phyloP scores from a whole-genome alignment of 1,140 invertebrate species.

The Fopius arisanus region DNA sequence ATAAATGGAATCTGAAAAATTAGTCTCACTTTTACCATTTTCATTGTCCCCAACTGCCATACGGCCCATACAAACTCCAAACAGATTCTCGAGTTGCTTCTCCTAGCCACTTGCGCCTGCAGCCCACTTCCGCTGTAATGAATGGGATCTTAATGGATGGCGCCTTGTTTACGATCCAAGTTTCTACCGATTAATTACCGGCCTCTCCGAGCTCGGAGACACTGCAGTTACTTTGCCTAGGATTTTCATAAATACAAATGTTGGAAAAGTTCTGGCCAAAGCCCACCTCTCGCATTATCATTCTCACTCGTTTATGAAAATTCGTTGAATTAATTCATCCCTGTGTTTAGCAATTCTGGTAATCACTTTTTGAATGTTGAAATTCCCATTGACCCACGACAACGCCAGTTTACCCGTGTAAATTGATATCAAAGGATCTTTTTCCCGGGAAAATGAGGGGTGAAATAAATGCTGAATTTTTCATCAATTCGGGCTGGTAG shows the following conservation, averaged over 20 bases:
- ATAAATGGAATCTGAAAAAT: not conserved
- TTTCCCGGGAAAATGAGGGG: not conserved
- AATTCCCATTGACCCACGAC: not conserved
- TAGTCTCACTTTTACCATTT: not conserved
- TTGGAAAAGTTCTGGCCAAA: not conserved
- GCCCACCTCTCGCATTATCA: not conserved
- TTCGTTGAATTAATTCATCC: not conserved
- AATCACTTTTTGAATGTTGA: not conserved
- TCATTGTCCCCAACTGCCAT: constrained; percentile 29
- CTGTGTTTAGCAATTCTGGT: not conserved
- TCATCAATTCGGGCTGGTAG: not conserved
- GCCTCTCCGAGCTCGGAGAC: not conserved
- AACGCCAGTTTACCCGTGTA: not conserved
- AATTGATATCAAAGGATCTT: not conserved
- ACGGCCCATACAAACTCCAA: constrained; percentile 12
- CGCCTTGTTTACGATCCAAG: constrained; percentile 56
- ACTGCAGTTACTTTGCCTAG: not conserved
- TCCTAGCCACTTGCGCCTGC: constrained; percentile 22
- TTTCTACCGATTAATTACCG: constrained; percentile 55
- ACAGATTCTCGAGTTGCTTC: not conserved
- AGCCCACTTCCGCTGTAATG: constrained; percentile 51
- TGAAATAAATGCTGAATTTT: not conserved
- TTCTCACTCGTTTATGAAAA: not conserved
- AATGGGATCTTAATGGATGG: constrained; percentile 56
- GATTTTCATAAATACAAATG: constrained; percentile 7